phyloP scores from a whole-genome alignment of 2,113 vertebrate genomes.

The Rissa tridactyla region DNA sequence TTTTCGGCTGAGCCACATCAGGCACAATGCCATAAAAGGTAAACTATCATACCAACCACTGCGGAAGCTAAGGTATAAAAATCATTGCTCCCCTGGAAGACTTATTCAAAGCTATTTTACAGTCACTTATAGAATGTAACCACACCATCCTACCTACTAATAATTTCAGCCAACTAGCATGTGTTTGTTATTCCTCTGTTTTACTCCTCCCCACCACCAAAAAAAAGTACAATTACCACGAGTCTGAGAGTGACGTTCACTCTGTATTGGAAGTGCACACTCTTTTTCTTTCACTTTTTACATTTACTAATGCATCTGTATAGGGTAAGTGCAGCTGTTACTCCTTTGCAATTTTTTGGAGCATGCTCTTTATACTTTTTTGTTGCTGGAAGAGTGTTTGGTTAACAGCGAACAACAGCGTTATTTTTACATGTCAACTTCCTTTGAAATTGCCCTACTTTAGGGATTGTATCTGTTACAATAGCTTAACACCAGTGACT shows the following conservation, averaged over 20 bases:
- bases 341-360: neutral
- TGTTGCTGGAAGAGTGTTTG: neutral
- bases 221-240: neutral
- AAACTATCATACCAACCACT: conserved; percentile 4
- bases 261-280: neutral
- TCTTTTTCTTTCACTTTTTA: neutral
- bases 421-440: neutral
- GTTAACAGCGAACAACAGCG: neutral
- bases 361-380: neutral
- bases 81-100: conserved; percentile 14
- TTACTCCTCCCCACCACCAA: neutral
- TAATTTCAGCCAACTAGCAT: neutral
- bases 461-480: neutral
- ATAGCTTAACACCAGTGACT: neutral
- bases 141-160: neutral
- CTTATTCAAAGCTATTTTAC: conserved; percentile 46
- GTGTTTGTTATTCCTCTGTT: neutral
- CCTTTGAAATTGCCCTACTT: neutral
- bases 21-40: conserved; percentile 2
- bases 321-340: neutral
- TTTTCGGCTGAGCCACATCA: conserved; percentile 41
- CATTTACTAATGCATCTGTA: neutral
- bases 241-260: neutral
- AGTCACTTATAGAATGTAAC: neutral
- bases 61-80: conserved; percentile 35